A percentile compares a stretch with the other conserved stretches of the same genome.
Conservation (phyloP, 30 jellyfish, hydroid and myxozoan species). For the Euphysa ruthae region DNA sequence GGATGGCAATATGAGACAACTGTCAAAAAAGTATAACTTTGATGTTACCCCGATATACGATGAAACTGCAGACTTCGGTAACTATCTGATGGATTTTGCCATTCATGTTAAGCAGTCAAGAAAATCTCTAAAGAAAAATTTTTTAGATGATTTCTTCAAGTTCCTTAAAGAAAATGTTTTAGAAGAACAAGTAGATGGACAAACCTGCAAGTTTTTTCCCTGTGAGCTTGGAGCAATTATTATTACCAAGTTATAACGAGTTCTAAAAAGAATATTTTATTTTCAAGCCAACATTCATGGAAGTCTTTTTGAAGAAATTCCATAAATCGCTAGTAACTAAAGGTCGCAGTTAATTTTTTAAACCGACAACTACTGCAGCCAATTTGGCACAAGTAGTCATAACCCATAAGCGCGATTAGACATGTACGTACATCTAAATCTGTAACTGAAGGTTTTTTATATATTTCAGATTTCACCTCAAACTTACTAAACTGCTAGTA, state of each 20-base stretch:
- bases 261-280: no score
- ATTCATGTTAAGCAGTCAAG: slow-evolving; percentile 7
- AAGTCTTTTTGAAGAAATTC: no score
- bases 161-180: not conserved
- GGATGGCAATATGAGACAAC: slow-evolving; percentile 7
- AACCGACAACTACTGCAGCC: no score
- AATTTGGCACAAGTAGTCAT: no score
- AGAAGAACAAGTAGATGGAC: slow-evolving; percentile 5
- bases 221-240: slow-evolving; percentile 29
- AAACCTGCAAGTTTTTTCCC: not conserved
- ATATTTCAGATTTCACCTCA: no score
- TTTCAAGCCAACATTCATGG: no score
- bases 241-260: not conserved
- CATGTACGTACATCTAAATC: no score
- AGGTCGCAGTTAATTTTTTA: no score
- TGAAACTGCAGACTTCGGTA: not conserved
- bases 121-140: not conserved
- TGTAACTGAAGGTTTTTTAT: no score
- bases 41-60: slow-evolving; percentile 21
- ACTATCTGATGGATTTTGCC: slow-evolving; percentile 22
- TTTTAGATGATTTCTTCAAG: slow-evolving; percentile 3
- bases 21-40: not conserved
- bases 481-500: no score
- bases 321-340: no score
- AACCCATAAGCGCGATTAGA: no score